Evolutionary conservation across 2,888 invertebrate genomes (phyloP).

Genomic region (Gastrophysa polygoni): DNA sequence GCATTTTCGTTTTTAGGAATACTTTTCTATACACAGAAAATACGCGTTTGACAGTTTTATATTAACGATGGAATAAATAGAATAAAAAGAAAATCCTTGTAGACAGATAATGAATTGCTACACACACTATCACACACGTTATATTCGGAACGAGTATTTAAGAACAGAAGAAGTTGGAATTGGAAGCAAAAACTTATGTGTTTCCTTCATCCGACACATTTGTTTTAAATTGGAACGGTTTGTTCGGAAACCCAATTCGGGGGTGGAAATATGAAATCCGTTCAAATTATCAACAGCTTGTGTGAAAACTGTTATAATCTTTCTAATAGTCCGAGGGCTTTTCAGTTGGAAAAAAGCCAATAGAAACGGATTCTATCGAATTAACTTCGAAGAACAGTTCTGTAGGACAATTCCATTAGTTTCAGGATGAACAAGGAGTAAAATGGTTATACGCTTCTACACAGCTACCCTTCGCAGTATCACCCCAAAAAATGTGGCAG

Average conservation of each 20-base stretch:
- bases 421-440: background rate
- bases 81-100: slow-evolving; percentile 48
- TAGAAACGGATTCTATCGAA: background rate
- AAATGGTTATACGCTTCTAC: background rate
- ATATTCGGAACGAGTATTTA: slow-evolving; percentile 47
- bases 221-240: slow-evolving; percentile 28
- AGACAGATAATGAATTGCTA: slow-evolving; percentile 51
- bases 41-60: slow-evolving; percentile 47
- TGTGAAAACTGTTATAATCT: background rate
- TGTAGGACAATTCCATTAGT: background rate
- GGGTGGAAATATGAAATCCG: slow-evolving; percentile 6
- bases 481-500: no score
- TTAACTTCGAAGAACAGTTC: background rate
- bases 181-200: slow-evolving; percentile 41
- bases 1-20: slow-evolving; percentile 26
- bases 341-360: background rate
- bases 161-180: slow-evolving; percentile 45
- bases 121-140: slow-evolving; percentile 42
- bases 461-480: no score
- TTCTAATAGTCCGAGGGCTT: background rate
- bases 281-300: slow-evolving; percentile 4
- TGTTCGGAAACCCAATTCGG: slow-evolving; percentile 17
- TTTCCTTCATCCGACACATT: slow-evolving; percentile 31
- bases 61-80: slow-evolving; percentile 50
- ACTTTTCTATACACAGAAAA: slow-evolving; percentile 25